Evolutionary conservation across 2,888 invertebrate species (phyloP).

Genomic region (Camptogramma bilineatum): DNA sequence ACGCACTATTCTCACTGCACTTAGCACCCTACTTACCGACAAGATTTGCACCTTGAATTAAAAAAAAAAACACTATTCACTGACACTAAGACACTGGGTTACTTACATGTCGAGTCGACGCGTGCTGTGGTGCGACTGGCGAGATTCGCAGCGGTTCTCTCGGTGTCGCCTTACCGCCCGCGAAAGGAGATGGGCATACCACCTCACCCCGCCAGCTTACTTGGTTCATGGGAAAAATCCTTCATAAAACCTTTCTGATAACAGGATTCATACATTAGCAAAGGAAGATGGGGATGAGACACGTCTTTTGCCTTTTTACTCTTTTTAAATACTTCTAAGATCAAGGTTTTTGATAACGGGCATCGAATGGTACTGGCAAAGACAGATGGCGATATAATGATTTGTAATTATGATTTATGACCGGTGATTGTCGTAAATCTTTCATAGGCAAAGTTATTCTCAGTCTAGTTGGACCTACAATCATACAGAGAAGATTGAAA

Average conservation of each 20-base stretch:
- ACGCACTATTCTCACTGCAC: conserved; percentile 59
- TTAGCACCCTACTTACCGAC: conserved; percentile 69
- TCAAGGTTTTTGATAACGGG: too few relatives aligned
- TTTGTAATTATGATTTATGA: too few relatives aligned
- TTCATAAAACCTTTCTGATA: conserved; percentile 17
- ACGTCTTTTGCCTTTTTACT: too few relatives aligned
- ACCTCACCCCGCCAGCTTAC: conserved; percentile 68
- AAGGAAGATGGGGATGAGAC: too few relatives aligned
- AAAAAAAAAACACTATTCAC: conserved; percentile 69
- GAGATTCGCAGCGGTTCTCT: conserved; percentile 60
- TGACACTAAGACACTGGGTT: conserved; percentile 71
- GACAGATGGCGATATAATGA: too few relatives aligned
- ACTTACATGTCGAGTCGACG: conserved; percentile 86
- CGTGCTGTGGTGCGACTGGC: conserved; percentile 85
- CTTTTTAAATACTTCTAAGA: too few relatives aligned
- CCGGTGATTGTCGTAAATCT: too few relatives aligned
- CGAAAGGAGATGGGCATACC: conserved; percentile 76
- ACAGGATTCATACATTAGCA: conserved; percentile 1
- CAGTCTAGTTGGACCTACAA: too few relatives aligned
- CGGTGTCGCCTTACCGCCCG: conserved; percentile 84
- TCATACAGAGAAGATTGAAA: too few relatives aligned
- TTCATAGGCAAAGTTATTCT: too few relatives aligned
- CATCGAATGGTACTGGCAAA: too few relatives aligned
- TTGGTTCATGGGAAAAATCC: conserved; percentile 55
- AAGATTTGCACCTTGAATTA: conserved; percentile 65